Evolutionary conservation across 2,888 invertebrate species (phyloP).

Genomic region (Lysandra coridon): DNA sequence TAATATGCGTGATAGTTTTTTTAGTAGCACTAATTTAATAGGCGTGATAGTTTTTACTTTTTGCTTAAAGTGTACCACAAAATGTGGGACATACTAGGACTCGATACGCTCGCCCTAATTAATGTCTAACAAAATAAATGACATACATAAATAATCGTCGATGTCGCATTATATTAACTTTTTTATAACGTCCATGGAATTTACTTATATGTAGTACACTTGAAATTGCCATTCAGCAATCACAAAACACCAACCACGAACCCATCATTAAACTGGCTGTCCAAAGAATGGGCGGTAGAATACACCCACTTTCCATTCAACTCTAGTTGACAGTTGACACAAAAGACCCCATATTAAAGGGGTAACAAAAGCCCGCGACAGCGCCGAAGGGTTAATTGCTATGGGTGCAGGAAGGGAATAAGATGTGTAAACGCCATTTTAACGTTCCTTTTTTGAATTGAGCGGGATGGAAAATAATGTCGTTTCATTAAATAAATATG

Average conservation of each 20-base stretch:
- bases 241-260: slow-evolving; percentile 20
- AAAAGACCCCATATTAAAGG: slow-evolving; percentile 67
- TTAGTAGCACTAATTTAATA: too few species aligned
- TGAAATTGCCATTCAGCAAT: slow-evolving; percentile 20
- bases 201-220: slow-evolving; percentile 14
- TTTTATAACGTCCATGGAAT: not conserved
- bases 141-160: not conserved
- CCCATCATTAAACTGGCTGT: slow-evolving; percentile 65
- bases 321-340: slow-evolving; percentile 74
- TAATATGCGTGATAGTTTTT: too few species aligned
- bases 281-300: slow-evolving; percentile 55
- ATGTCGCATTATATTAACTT: not conserved
- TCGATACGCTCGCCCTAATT: too few species aligned
- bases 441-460: slow-evolving; percentile 24
- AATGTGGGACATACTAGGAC: too few species aligned
- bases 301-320: slow-evolving; percentile 76
- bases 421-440: slow-evolving; percentile 42
- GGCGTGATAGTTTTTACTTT: too few species aligned
- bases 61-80: too few species aligned
- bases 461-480: not conserved
- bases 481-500: not conserved
- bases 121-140: too few species aligned
- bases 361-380: slow-evolving; percentile 72
- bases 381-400: slow-evolving; percentile 74
- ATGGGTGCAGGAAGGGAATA: slow-evolving; percentile 57